Base-by-base conservation (phyloP, 2,888 invertebrate genomes). In the Chesias legatella region DNA sequence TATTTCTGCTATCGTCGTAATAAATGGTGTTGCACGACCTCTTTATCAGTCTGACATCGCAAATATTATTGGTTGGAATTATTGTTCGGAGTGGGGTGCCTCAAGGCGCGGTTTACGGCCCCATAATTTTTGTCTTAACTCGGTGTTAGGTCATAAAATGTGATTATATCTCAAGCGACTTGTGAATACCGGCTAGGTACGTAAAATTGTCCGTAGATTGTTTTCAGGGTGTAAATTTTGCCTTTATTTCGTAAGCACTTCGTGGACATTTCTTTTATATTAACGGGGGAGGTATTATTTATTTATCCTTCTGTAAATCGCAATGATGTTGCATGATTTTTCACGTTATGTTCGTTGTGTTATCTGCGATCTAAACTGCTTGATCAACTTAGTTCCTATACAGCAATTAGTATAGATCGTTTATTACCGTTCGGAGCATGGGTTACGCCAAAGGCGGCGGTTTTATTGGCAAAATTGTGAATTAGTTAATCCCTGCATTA, bases 121-220 rank as follows among this genome's bases (percentile, higher is more conserved):
- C 78, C 84, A 85, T 86, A 83, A 88, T 83, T 88, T 85, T 84
- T 82, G 79, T 76, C 71, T 73, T 80, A 82, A 83, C 84, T 83
- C 81, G 74, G 85, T 84, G 86, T 78, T 80, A 86, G 79, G 77
- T 78, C 80, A 84, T 88, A 88, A 88, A 86, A 74, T 67, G 76
- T 68, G 88, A 86, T 88, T 73, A 80, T 83, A 86, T 88, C 86
- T 79, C 53, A 62, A 80, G 76, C 67, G 73, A 77, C 78, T 79
- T 67, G 81, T 71, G 79, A 81, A 83, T 82, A 72, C 75, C 69
- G 65, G 30, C 67, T 73, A 70, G 71, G 69, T 74, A 68, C 67
- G 73, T 76, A 73, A 83, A 81, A 78, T 73, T 73, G 69, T 62
- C 57, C 51, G 67, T 83, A 79, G 80, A 85, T 82, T 85, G 73